Base-by-base conservation (phyloP, 2,113 vertebrate genomes). In the Forbesichthys agassizii region DNA sequence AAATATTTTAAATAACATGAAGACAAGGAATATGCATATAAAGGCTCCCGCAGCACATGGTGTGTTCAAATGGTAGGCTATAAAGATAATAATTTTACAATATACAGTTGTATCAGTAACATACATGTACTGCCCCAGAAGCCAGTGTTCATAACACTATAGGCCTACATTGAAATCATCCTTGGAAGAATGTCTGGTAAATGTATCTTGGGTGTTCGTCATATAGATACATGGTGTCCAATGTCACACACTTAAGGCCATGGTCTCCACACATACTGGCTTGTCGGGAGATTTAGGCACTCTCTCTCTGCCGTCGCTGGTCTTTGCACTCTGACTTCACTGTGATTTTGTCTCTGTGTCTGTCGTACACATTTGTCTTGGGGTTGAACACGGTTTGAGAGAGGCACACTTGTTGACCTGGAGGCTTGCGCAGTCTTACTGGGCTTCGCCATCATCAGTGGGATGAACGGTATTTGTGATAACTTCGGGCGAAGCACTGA, bases 11-110 rank as follows among this genome's bases (percentile, higher is more conserved):
- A 33, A 68, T 27, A 36, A 64, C 57, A 73, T 33, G 1, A 16
- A 60, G 51, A 65, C n/a, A 52, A 56, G 36, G 16, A 46, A 13
- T 62, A 48, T 18, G 57, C 51, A 60, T 11, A 42, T n/a, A 13
- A 5, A 47, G 48, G 46, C 66, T 57, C 59, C 16, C 73, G 75
- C 75, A 82, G 74, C 78, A 68, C 6, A 20, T 36, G 36, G 8
- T 27, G 36, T 20, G 14, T 66, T 27, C 33, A 66, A 61, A 61
- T 1, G 12, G 47, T 48, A 61, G 5, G 12, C 33, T 48, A 33
- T 11, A 47, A 47, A 57, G 49, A 57, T 6, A 27, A 64, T 64
- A 64, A 1, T 57, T 76, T 55, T 81, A 69, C 54, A 78, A 6
- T 52, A 77, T 73, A 78, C 68, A 78, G 0, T 33, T 16, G 3